Base-by-base conservation (phyloP, 2,113 vertebrate genomes). In the Hyla sarda region DNA sequence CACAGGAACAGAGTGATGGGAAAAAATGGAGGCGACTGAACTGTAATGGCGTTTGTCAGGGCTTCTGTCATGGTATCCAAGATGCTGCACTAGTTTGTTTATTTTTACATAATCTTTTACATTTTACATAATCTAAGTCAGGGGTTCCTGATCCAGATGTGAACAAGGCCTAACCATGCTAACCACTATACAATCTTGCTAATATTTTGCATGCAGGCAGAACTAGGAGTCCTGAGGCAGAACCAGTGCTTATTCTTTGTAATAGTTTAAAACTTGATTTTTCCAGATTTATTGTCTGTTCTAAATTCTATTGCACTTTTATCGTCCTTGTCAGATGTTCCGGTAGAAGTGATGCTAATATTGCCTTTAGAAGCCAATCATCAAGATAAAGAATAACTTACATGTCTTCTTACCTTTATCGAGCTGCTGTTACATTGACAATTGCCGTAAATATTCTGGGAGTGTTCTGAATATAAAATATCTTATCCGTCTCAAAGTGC, bases 301-400 rank as follows among this genome's bases (percentile, higher is more conserved):
- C 34, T 71, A 71, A 71, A 71, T 71, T 71, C 32, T 71, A 71
- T 71, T 71, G 67, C 7, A 71, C 67, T 71, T 41, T 71, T 71
- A 71, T 71, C 34, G 34, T 41, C 67, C 67, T 41, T 71, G 67
- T 37, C 67, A 71, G 34, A 71, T 71, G 67, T 71, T 71, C 34
- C 67, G 2, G 67, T 23, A 71, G 67, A 71, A 71, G 17, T 41
- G 67, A 71, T 71, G 67, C 67, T 71, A 71, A 71, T 71, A 71
- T 71, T 71, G 67, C 67, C 67, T 71, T 71, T 71, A 71, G 67
- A 71, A 71, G 67, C 67, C 67, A 71, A 71, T 71, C 41, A 34
- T 71, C 67, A 71, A 71, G 67, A 71, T 71, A 71, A 71, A 71
- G 34, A 71, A 71, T 41, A 71, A 71, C 67, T 71, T 71, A 71